Evolutionary conservation across 2,888 invertebrate genomes (phyloP), one percentile per base, ranked within the genome.

Genomic region (Tipula unca): DNA sequence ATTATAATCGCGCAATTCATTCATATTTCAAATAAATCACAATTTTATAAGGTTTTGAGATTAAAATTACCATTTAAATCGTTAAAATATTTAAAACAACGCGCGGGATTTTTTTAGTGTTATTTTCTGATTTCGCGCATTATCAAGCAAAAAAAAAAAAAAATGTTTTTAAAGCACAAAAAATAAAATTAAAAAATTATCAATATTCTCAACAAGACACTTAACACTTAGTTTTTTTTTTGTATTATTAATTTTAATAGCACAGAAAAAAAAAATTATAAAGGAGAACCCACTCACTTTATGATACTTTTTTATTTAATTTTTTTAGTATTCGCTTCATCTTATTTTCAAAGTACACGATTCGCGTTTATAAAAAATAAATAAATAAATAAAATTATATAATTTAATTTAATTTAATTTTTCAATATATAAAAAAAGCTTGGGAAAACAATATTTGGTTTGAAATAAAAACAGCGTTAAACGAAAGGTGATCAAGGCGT

Each of bases 161-260:
- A n/a, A n/a, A n/a, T n/a, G n/a, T n/a, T n/a, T 17, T 48, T 17
- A 39, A 48, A 48, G 48, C 69, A 25, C 69, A 25, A 10, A 10
- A 69, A 69, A 69, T 25, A 25, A 48, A 48, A 48, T 48, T 69
- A 69, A 69, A 69, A 69, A 69, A 69, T 69, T 69, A 69, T 69
- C 69, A 69, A 69, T 69, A 69, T 69, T 69, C 69, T 69, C 69
- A 69, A 69, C 69, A 69, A 69, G 69, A 69, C 69, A 69, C 69
- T 69, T 69, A 25, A 69, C 69, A 69, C 69, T 69, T 69, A 25
- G 69, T 25, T 69, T 69, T 69, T 69, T 69, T 69, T 1, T 69
- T 69, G 20, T 69, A 25, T 69, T 54, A 54, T 69, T 69, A 69
- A 69, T 69, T 69, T 69, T 69, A 69, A 69, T 69, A 69, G 69